These are phyloP conservation scores for Trichogramma pretiosum DNA, from an alignment of 1,140 invertebrate species.

Conservation along the genomic window DNA sequence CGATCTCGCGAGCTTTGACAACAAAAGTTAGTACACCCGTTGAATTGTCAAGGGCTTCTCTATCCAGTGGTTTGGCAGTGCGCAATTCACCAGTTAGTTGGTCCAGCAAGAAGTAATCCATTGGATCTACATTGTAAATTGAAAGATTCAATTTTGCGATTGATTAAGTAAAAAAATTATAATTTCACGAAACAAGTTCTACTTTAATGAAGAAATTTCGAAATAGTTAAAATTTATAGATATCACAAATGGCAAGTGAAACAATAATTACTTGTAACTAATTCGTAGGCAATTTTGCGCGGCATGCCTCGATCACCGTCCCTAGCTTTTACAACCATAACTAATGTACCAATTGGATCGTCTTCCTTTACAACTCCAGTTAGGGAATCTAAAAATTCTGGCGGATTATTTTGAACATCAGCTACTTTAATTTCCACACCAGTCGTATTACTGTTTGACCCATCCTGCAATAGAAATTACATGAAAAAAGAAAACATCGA, in stretches of 20 bases:
- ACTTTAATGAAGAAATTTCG: too few species aligned
- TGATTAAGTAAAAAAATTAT: too few species aligned
- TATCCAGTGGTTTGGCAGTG: conserved; percentile 74
- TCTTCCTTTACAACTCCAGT: conserved; percentile 76
- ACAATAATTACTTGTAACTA: conserved; percentile 61
- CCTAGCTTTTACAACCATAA: conserved; percentile 67
- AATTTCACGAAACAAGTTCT: too few species aligned
- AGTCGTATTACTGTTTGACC: conserved; percentile 60
- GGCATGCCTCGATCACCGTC: conserved; percentile 77
- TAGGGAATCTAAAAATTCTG: conserved; percentile 70
- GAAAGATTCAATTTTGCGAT: too few species aligned
- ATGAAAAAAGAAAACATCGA: not conserved
- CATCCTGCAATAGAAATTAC: conserved; percentile 54
- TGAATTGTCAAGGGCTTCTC: conserved; percentile 68
- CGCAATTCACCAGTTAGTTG: conserved; percentile 66
- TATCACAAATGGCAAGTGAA: too few species aligned
- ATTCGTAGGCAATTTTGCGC: conserved; percentile 65
- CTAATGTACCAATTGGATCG: conserved; percentile 72
- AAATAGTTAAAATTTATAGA: too few species aligned
- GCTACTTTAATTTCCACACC: conserved; percentile 67
- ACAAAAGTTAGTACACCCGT: conserved; percentile 68
- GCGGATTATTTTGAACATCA: conserved; percentile 76
- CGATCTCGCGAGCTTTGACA: conserved; percentile 67
- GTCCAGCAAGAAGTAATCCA: conserved; percentile 78
- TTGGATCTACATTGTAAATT: conserved; percentile 55